These are phyloP conservation scores for Arrhamphus sclerolepis DNA, from an alignment of 2,797 vertebrate genomes.

Conservation along the genomic window DNA sequence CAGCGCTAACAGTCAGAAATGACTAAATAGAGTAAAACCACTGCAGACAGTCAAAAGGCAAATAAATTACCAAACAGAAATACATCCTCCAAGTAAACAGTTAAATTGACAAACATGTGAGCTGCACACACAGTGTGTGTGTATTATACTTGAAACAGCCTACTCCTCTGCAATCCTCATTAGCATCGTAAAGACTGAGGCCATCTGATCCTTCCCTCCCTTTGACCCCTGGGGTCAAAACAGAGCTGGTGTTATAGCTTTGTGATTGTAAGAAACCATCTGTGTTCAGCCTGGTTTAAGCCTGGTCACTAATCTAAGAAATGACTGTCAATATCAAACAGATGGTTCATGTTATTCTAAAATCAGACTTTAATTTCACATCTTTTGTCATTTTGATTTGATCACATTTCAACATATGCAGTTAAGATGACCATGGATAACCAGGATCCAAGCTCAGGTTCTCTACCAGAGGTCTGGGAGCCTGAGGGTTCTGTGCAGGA, in stretches of 20 bases:
- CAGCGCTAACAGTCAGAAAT: too few relatives aligned
- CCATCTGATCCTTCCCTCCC: slow-evolving; percentile 40
- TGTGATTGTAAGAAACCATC: slow-evolving; percentile 38
- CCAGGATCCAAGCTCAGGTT: too few relatives aligned
- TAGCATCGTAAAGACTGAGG: slow-evolving; percentile 56
- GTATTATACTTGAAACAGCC: neutral
- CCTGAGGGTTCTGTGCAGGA: too few relatives aligned
- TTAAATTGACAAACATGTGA: too few relatives aligned
- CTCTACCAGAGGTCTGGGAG: too few relatives aligned
- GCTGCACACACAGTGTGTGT: neutral
- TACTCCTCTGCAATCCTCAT: slow-evolving; percentile 32
- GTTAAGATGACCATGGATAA: too few relatives aligned
- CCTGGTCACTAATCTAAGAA: slow-evolving; percentile 24
- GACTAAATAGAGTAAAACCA: too few relatives aligned
- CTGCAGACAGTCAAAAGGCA: too few relatives aligned
- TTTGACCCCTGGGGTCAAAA: slow-evolving; percentile 60
- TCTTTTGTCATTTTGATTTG: too few relatives aligned
- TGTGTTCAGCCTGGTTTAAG: slow-evolving; percentile 49
- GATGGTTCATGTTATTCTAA: slow-evolving; percentile 9
- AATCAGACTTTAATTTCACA: neutral
- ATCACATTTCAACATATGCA: too few relatives aligned
- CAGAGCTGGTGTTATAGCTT: slow-evolving; percentile 50
- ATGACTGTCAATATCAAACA: slow-evolving; percentile 27
- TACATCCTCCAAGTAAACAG: too few relatives aligned
- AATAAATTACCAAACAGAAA: too few relatives aligned